Evolutionary conservation across 2,888 invertebrate species (phyloP).

Genomic region (Oasisia sp.): DNA sequence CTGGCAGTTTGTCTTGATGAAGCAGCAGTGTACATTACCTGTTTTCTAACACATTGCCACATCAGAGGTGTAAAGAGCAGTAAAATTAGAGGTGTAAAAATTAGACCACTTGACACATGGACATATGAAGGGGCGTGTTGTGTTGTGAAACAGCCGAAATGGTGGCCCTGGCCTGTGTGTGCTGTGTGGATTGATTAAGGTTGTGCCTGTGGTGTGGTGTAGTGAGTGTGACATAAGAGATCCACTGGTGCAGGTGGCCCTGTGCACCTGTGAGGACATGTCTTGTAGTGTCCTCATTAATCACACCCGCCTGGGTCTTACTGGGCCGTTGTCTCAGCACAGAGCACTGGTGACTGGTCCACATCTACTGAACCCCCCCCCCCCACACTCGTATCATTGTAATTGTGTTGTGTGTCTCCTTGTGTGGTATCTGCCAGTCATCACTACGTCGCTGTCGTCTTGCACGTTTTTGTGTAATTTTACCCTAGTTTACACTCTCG

Average conservation of each 20-base stretch:
- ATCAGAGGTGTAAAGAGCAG: background rate
- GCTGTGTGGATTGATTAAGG: background rate
- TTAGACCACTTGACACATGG: background rate
- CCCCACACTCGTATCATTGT: background rate
- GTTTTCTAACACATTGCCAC: background rate
- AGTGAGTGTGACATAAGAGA: background rate
- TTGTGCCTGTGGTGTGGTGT: too few species aligned
- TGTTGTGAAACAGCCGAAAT: background rate
- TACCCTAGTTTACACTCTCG: background rate
- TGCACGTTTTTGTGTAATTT: background rate
- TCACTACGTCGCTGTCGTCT: background rate
- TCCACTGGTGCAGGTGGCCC: background rate
- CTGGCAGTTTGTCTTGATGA: background rate
- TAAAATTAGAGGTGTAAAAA: background rate
- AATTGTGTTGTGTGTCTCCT: background rate
- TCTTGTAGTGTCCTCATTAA: conserved; percentile 13
- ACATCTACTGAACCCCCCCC: background rate
- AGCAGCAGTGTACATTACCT: background rate
- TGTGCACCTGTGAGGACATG: conserved; percentile 7
- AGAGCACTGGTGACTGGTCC: background rate
- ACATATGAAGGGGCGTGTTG: background rate
- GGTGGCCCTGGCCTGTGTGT: background rate
- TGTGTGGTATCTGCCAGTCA: conserved; percentile 11
- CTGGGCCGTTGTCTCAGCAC: background rate
- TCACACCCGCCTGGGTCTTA: background rate